phyloP scores from a whole-genome alignment of 2,113 vertebrate species.

The Xenopus laevis region DNA sequence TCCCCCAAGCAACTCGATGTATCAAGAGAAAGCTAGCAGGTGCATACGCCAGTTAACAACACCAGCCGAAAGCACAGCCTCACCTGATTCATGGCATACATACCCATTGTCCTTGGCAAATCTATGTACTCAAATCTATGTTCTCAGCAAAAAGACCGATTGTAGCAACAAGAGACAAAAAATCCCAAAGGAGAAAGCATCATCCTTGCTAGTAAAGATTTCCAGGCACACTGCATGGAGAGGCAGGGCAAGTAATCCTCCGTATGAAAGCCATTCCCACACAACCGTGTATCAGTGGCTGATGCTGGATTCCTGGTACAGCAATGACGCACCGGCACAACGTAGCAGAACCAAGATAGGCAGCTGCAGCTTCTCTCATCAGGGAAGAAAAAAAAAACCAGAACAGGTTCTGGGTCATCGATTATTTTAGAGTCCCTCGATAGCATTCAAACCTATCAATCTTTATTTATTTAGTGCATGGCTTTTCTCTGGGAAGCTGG shows the following conservation, averaged over 20 bases:
- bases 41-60: not conserved
- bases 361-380: slow-evolving; percentile 58
- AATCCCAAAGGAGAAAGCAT: slow-evolving; percentile 62
- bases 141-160: slow-evolving; percentile 57
- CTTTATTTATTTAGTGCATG: slow-evolving; percentile 69
- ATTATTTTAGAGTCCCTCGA: slow-evolving; percentile 61
- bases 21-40: not conserved
- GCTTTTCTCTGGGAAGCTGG: slow-evolving; percentile 65
- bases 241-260: slow-evolving; percentile 49
- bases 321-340: slow-evolving; percentile 60
- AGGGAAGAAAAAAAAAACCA: not conserved
- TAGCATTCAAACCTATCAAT: slow-evolving; percentile 61
- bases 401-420: slow-evolving; percentile 61
- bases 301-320: slow-evolving; percentile 58
- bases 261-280: slow-evolving; percentile 54
- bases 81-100: slow-evolving; percentile 23
- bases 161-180: slow-evolving; percentile 56
- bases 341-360: slow-evolving; percentile 52
- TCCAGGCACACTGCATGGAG: slow-evolving; percentile 22
- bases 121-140: slow-evolving; percentile 52
- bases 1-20: not conserved
- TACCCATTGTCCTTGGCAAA: slow-evolving; percentile 68
- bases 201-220: slow-evolving; percentile 45
- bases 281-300: slow-evolving; percentile 28
- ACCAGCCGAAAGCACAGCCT: not conserved